These are phyloP conservation scores for Alloscopus bannaensis DNA, from an alignment of 2,888 invertebrate species.

Conservation along the genomic window DNA sequence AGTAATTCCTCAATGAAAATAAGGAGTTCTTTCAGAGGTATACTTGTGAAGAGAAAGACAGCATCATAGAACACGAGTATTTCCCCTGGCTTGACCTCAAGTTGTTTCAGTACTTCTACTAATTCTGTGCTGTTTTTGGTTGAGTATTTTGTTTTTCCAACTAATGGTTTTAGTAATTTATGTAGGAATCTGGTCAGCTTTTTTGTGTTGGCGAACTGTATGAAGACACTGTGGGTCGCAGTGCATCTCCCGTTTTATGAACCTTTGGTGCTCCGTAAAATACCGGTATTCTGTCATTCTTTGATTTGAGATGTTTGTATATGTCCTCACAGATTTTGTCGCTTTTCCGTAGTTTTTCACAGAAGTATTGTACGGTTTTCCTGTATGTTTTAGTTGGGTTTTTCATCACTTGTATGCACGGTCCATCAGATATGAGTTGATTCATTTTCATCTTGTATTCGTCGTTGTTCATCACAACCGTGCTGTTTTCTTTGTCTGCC, in stretches of 20 bases:
- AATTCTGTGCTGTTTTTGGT: slow-evolving; percentile 8
- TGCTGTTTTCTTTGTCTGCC: slow-evolving; percentile 7
- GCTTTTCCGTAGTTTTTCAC: neutral
- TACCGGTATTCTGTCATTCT: slow-evolving; percentile 1
- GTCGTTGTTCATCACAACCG: slow-evolving; percentile 4
- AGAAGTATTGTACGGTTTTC: slow-evolving; percentile 1
- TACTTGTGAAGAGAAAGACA: neutral
- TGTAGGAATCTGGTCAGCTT: neutral
- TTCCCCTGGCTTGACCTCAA: neutral
- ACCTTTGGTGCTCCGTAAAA: slow-evolving; percentile 17
- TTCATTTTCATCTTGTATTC: slow-evolving; percentile 8
- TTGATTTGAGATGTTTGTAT: neutral
- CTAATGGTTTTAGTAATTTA: neutral
- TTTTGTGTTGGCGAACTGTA: neutral
- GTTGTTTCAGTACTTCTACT: neutral
- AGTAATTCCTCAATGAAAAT: slow-evolving; percentile 1
- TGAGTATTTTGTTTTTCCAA: slow-evolving; percentile 1
- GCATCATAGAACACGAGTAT: slow-evolving; percentile 20
- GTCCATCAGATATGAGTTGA: neutral
- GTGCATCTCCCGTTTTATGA: neutral
- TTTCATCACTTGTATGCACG: slow-evolving; percentile 2
- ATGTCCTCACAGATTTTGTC: neutral
- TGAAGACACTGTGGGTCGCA: neutral
- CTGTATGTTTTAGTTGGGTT: neutral
- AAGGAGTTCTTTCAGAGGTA: slow-evolving; percentile 11